Conservation (phyloP, 2,113 vertebrate species). For the Myrmecophaga tridactyla region DNA sequence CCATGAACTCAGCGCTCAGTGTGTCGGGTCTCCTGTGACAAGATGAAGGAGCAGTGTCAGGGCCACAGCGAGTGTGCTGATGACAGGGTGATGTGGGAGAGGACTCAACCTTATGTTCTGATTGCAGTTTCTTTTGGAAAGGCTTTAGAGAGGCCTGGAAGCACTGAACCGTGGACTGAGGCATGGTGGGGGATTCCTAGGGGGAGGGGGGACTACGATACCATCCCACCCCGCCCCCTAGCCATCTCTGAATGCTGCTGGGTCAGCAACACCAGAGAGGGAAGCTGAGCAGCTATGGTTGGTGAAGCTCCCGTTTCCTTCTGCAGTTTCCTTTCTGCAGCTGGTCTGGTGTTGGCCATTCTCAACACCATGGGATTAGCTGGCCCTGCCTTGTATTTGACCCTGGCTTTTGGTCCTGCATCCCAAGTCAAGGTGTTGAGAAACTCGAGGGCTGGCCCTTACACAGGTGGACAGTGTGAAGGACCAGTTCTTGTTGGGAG, state of each 20-base stretch:
- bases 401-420: neutral
- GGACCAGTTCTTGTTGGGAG: neutral
- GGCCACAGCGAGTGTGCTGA: neutral
- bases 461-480: neutral
- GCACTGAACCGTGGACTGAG: neutral
- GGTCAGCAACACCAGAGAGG: neutral
- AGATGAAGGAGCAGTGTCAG: neutral
- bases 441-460: neutral
- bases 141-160: neutral
- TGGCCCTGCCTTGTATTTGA: neutral
- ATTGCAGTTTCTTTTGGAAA: neutral
- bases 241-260: neutral
- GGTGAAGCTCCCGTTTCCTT: neutral
- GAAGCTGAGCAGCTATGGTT: fast-evolving
- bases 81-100: neutral
- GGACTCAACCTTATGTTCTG: neutral
- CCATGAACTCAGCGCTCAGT: neutral
- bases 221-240: too few species aligned
- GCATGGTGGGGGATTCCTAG: neutral
- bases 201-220: neutral
- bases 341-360: neutral
- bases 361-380: too few species aligned
- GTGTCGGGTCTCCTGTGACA: too few species aligned
- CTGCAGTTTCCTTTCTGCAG: neutral
- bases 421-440: neutral